Evolutionary conservation across 2,797 vertebrate genomes (phyloP).

Genomic region (Megalops cyprinoides): DNA sequence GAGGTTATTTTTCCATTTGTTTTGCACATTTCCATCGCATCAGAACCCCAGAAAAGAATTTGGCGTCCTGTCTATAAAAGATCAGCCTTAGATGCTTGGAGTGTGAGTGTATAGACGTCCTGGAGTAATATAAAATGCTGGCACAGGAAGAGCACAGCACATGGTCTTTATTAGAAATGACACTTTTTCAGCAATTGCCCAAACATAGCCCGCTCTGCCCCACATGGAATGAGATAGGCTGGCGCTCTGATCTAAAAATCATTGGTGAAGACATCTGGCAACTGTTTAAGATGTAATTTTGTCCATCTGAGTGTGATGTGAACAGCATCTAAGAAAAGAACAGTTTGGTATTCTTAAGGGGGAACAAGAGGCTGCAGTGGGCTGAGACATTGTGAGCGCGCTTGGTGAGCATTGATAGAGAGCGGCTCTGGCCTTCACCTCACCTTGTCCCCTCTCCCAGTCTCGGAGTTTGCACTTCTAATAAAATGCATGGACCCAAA

Average conservation of each 20-base stretch:
- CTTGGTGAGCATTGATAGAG: not conserved
- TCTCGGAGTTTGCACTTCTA: constrained; percentile 7
- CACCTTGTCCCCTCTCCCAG: constrained; percentile 3
- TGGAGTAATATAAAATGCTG: not conserved
- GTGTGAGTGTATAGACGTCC: not conserved
- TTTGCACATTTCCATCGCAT: not conserved
- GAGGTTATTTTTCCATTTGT: not conserved
- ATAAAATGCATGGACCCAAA: constrained; percentile 10
- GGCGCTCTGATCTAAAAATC: not conserved
- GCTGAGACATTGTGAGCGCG: not conserved
- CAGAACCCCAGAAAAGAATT: not conserved
- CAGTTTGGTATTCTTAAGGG: not conserved
- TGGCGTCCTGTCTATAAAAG: not conserved
- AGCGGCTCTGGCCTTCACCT: constrained; percentile 1
- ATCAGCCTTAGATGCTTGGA: not conserved
- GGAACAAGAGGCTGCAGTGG: not conserved
- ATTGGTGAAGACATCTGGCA: constrained; percentile 16
- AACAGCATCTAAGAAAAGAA: too few relatives aligned
- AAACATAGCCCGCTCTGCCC: not conserved
- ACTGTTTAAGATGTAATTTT: not conserved
- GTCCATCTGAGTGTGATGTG: not conserved
- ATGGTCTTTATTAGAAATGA: not conserved
- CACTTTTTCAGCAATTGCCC: not conserved
- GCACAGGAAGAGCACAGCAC: not conserved
- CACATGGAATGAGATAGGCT: not conserved